These are phyloP conservation scores for Dysidea cf. avara DNA, from an alignment of 37 sponge, comb jelly and placozoan species.

Conservation along the genomic window DNA sequence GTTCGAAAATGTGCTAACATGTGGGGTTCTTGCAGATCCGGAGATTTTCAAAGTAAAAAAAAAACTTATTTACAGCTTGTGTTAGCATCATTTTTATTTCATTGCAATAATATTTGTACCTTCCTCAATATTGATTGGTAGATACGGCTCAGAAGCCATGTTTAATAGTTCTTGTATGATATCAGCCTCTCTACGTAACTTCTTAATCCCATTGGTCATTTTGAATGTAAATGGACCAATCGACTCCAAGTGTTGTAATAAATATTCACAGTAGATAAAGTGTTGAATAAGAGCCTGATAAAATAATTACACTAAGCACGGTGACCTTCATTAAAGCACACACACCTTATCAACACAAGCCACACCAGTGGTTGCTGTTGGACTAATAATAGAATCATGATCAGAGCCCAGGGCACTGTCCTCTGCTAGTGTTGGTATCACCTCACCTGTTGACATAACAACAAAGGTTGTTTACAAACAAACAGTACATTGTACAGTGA, in stretches of 20 bases:
- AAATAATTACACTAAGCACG: neutral
- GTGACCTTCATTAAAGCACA: neutral
- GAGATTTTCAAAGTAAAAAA: neutral
- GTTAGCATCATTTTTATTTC: neutral
- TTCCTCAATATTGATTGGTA: conserved; percentile 26
- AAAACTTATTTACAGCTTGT: neutral
- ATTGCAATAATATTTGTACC: conserved; percentile 3
- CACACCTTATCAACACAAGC: neutral
- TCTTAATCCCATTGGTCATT: conserved; percentile 16
- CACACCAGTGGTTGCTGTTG: neutral
- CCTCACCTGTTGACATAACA: too few species aligned
- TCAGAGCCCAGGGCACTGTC: too few species aligned
- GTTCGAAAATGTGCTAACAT: too few species aligned
- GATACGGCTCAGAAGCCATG: conserved; percentile 44
- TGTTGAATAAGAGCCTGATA: conserved; percentile 49
- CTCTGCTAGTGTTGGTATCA: too few species aligned
- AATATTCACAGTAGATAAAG: conserved; percentile 50
- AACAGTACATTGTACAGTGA: too few species aligned
- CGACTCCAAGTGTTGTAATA: conserved; percentile 38
- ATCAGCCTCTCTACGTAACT: conserved; percentile 55
- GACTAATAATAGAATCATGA: neutral
- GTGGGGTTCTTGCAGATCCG: too few species aligned
- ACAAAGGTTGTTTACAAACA: too few species aligned
- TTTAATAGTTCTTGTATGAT: conserved; percentile 57
- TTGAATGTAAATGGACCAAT: conserved; percentile 57